Evolutionary conservation across 2,797 vertebrate species (phyloP), one percentile per base, ranked within the genome.

Genomic region (Micromesistius poutassou): DNA sequence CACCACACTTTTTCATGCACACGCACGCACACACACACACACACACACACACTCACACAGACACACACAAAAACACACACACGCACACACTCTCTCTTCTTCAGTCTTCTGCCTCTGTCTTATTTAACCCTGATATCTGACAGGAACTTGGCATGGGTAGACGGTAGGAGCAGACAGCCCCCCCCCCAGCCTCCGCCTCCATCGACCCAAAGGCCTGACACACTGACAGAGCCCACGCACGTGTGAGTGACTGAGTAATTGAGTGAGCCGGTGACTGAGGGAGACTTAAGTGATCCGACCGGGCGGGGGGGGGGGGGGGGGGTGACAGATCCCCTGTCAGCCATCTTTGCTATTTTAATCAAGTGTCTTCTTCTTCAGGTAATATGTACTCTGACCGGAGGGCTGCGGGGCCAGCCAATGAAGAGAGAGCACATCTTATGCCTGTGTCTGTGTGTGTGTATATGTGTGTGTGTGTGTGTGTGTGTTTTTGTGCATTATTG

Each of bases 51-150:
- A 62, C 55, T 25, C 55, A 25, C 55, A 62, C 55, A 62, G 22
- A 62, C 4, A 62, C 22, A 62, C 55, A 62, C 50, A 62, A 5
- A 62, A 22, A 62, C 55, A 62, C 55, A 62, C 22, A n/a, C 22
- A 62, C 55, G 8, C 68, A 40, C 68, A 40, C 30, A 76, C 79
- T 75, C 81, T 55, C 31, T 33, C 71, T 74, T 31, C 35, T 14
- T 42, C 73, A 13, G n/a, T 30, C 14, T 33, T 84, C 83, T 72
- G 77, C 85, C 79, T 88, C 79, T 78, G 80, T 85, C 85, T 88
- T 86, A 90, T 91, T 87, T 87, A 87, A 72, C 40, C 50, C 40
- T 42, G 30, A 76, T 71, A 82, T 82, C 84, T 90, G 89, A 90
- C 89, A 91, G 82, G 80, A 86, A 79, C 81, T 89, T 90, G 86